Evolutionary conservation across 2,888 invertebrate genomes (phyloP), one percentile per base, ranked within the genome.

Genomic region (Spialia ferax): DNA sequence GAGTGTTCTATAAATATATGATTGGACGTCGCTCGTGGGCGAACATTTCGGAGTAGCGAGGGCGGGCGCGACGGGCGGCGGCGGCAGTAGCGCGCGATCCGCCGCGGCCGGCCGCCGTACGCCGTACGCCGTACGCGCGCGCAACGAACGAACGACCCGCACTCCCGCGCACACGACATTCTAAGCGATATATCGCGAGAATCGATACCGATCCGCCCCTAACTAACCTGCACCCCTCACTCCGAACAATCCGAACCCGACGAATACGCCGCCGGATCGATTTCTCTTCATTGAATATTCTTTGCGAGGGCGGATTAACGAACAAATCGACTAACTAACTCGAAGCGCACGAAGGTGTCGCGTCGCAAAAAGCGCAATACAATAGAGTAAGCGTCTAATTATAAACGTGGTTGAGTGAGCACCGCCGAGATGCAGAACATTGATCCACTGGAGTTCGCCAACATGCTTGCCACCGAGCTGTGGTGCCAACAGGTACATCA

Each of bases 361-460:
- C 89, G 84, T 87, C 93, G 92, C 91, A 92, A 92, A 93, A 93
- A 92, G 92, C 91, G 92, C 93, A 92, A 90, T 86, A 91, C 92
- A 91, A 92, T 92, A 93, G 91, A 88, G 91, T 91, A 91, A 92
- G 89, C 90, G 92, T 89, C 93, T 93, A 93, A 93, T 91, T 89
- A 88, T 93, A 93, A 88, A 87, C 91, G 88, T 88, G 89, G 84
- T 86, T 84, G 87, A 87, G 85, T 82, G 83, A 86, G 75, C 82
- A 84, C 77, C 84, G 84, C 78, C 78, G 84, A 83, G 78, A 90
- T 91, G 91, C 91, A 93, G 89, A 91, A 91, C 86, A 96, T 97
- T 95, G 97, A 97, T 94, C 96, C 97, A 86, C 95, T 96, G 94
- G 97, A 97, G 95, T 96, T 97, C 87, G 97, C 97, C 81, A 97